These are phyloP conservation scores for Ametastegia equiseti DNA, from an alignment of 2,888 invertebrate species.

Conservation along the genomic window DNA sequence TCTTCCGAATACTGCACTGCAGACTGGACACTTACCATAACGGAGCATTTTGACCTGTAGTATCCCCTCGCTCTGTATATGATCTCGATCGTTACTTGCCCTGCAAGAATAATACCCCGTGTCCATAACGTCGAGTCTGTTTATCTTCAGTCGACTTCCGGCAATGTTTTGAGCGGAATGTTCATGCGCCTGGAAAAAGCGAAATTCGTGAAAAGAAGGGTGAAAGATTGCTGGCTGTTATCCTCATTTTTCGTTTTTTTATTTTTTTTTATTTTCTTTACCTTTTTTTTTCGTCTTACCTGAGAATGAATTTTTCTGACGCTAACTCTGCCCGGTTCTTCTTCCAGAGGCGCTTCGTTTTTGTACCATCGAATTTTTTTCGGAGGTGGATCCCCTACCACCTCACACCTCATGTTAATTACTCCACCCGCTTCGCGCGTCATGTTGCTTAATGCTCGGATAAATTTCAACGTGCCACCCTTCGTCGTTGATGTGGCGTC, in stretches of 20 bases:
- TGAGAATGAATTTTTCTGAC: conserved; percentile 71
- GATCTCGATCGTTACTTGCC: conserved; percentile 67
- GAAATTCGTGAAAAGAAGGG: background rate
- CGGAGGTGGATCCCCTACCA: conserved; percentile 80
- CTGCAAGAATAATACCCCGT: conserved; percentile 68
- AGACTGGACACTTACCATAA: conserved; percentile 35
- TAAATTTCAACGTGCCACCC: conserved; percentile 77
- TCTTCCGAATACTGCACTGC: no score
- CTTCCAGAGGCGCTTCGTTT: conserved; percentile 78
- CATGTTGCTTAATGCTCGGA: conserved; percentile 78
- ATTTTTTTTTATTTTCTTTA: background rate
- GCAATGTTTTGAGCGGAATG: conserved; percentile 66
- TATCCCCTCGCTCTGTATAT: conserved; percentile 67
- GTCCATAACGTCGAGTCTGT: conserved; percentile 64
- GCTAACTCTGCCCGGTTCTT: conserved; percentile 75
- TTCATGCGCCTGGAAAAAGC: conserved; percentile 62
- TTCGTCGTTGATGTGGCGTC: conserved; percentile 62
- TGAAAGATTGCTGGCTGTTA: background rate
- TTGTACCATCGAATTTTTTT: conserved; percentile 81
- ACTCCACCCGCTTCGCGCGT: conserved; percentile 80
- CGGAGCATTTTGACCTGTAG: conserved; percentile 57
- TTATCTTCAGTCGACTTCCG: conserved; percentile 68
- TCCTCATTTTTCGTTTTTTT: background rate
- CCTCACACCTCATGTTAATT: conserved; percentile 82
- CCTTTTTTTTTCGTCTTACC: conserved; percentile 54